These are phyloP conservation scores for Xanthia icteritia DNA, from an alignment of 2,888 invertebrate species.

Conservation along the genomic window DNA sequence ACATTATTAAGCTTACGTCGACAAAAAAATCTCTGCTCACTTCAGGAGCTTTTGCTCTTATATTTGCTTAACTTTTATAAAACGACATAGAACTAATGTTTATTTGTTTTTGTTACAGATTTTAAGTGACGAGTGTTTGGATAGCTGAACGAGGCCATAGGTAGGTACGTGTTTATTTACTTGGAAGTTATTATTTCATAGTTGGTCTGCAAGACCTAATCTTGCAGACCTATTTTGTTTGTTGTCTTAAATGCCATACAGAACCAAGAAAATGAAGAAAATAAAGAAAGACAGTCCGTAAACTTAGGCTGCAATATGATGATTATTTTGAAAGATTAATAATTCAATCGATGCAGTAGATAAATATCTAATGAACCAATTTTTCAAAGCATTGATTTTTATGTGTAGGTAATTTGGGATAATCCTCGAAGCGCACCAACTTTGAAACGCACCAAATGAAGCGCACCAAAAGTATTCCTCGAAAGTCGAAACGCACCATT, in stretches of 20 bases:
- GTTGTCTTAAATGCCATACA: not conserved
- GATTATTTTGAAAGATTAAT: not conserved
- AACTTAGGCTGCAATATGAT: not conserved
- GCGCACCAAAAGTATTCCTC: no score
- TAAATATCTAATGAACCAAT: not conserved
- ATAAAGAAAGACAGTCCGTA: not conserved
- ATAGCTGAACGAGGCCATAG: constrained; percentile 87
- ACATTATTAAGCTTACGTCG: not conserved
- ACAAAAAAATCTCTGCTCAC: not conserved
- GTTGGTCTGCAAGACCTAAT: not conserved
- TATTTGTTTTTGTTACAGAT: constrained; percentile 80
- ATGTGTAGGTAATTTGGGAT: no score
- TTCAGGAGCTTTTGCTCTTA: not conserved
- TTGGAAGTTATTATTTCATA: constrained; percentile 12
- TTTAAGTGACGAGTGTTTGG: constrained; percentile 78
- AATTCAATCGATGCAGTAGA: not conserved
- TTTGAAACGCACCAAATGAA: no score
- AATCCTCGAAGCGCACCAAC: no score
- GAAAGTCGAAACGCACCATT: no score
- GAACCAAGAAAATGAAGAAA: not conserved
- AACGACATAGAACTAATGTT: constrained; percentile 20
- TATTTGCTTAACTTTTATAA: not conserved
- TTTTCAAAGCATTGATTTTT: not conserved
- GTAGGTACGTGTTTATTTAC: constrained; percentile 62
- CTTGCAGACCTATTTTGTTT: not conserved